phyloP scores from a whole-genome alignment of 2,888 invertebrate species.

The Scaptomyza flava region DNA sequence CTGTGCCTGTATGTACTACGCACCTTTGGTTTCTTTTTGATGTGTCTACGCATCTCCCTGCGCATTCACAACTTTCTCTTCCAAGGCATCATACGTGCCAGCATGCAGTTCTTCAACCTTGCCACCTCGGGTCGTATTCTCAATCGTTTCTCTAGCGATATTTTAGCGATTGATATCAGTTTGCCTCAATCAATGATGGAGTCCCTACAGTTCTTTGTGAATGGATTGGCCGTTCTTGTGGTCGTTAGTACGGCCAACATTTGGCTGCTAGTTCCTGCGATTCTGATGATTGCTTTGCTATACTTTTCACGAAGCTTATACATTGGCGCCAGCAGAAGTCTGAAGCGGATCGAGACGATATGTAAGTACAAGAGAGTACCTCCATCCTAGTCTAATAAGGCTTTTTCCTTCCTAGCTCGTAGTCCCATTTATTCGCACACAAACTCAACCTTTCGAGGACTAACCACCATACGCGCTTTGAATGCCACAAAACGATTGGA shows the following conservation, averaged over 20 bases:
- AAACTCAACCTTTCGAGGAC: conserved; percentile 90
- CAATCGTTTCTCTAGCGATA: conserved; percentile 91
- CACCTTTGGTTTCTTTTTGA: conserved; percentile 88
- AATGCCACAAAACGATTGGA: conserved; percentile 87
- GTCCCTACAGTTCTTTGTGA: conserved; percentile 85
- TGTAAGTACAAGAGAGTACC: conserved; percentile 69
- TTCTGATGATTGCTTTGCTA: conserved; percentile 86
- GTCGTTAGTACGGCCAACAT: conserved; percentile 88
- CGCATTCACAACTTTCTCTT: conserved; percentile 92
- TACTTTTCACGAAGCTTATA: conserved; percentile 86
- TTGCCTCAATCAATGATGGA: conserved; percentile 87
- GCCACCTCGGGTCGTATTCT: conserved; percentile 88
- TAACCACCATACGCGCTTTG: conserved; percentile 91
- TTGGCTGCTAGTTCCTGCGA: conserved; percentile 87
- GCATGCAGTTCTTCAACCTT: conserved; percentile 91
- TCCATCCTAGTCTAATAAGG: background rate
- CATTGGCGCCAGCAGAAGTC: conserved; percentile 85
- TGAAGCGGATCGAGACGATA: conserved; percentile 85
- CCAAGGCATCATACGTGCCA: conserved; percentile 88
- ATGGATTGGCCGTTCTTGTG: conserved; percentile 85
- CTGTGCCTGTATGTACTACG: conserved; percentile 86
- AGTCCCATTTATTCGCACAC: conserved; percentile 92
- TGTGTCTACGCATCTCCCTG: conserved; percentile 90
- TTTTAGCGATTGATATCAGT: conserved; percentile 87
- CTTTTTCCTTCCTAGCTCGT: conserved; percentile 85